These are phyloP conservation scores for Andrena cerasifolii DNA, from an alignment of 1,140 invertebrate genomes.

Conservation along the genomic window DNA sequence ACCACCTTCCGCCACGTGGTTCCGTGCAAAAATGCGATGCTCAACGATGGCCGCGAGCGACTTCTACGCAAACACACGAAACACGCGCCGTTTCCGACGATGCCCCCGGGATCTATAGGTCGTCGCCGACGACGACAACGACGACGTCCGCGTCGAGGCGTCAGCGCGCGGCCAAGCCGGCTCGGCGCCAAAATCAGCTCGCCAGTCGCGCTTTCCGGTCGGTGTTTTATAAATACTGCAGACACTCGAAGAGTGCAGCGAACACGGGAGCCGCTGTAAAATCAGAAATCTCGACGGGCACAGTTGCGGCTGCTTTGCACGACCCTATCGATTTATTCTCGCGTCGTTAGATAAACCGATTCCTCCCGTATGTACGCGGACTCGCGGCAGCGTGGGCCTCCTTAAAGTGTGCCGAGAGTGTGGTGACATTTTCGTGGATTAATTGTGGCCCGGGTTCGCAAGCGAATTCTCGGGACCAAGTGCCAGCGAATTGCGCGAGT, in stretches of 20 bases:
- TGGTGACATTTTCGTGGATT: slow-evolving; percentile 44
- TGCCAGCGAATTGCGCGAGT: slow-evolving; percentile 12
- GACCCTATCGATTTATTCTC: background rate
- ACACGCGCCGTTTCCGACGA: background rate
- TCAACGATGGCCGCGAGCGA: too few species aligned
- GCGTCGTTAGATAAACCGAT: too few species aligned
- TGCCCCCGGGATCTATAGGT: background rate
- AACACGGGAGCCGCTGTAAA: slow-evolving; percentile 60
- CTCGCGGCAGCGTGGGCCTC: too few species aligned
- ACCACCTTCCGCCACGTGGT: slow-evolving; percentile 17
- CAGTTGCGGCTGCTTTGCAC: background rate
- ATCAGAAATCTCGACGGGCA: slow-evolving; percentile 48
- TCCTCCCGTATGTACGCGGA: too few species aligned
- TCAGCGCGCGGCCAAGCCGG: slow-evolving; percentile 74
- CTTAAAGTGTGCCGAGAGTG: too few species aligned
- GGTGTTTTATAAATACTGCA: slow-evolving; percentile 83
- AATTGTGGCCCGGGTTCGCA: slow-evolving; percentile 23
- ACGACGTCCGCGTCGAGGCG: slow-evolving; percentile 56
- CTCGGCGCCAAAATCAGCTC: slow-evolving; percentile 81
- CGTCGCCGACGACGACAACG: slow-evolving; percentile 41
- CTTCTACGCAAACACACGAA: background rate
- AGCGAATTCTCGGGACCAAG: slow-evolving; percentile 39
- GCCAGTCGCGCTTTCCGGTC: slow-evolving; percentile 81
- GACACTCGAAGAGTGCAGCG: slow-evolving; percentile 75
- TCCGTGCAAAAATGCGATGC: background rate